Conservation (phyloP, 2,888 invertebrate species). For the Xestoiulus laeticollis region DNA sequence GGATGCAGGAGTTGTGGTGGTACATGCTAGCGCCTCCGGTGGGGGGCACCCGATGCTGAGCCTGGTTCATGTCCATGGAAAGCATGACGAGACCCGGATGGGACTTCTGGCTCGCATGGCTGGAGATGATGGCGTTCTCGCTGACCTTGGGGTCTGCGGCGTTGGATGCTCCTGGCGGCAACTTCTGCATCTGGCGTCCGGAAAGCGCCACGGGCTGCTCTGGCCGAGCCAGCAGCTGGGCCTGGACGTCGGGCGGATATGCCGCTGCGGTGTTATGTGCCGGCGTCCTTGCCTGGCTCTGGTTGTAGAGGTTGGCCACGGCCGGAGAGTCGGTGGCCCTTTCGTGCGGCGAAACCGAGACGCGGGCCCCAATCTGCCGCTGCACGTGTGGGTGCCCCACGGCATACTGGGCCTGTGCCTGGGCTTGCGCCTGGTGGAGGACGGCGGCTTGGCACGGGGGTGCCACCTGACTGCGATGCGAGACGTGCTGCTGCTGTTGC, state of each 20-base stretch:
- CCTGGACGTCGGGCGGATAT: constrained; percentile 23
- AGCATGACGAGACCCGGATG: constrained; percentile 25
- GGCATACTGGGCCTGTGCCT: constrained; percentile 56
- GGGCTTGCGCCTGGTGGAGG: constrained; percentile 46
- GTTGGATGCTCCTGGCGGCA: not conserved
- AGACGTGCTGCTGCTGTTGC: constrained; percentile 55
- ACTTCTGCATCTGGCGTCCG: not conserved
- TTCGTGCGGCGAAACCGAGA: constrained; percentile 62
- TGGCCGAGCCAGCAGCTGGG: not conserved
- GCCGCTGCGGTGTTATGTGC: constrained; percentile 16
- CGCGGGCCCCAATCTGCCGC: constrained; percentile 57
- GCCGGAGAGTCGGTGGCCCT: constrained; percentile 73
- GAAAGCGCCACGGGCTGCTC: not conserved
- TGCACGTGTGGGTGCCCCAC: constrained; percentile 54
- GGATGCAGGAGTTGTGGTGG: constrained; percentile 45
- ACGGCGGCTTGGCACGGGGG: constrained; percentile 46
- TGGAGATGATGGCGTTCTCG: not conserved
- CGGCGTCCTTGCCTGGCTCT: constrained; percentile 54
- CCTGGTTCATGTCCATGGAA: not conserved
- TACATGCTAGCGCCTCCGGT: not conserved
- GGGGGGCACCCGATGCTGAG: constrained; percentile 5
- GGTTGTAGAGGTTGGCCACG: constrained; percentile 66
- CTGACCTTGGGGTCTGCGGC: not conserved
- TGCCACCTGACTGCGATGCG: constrained; percentile 24
- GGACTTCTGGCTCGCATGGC: not conserved